Base-by-base conservation (phyloP, 2,888 invertebrate species). In the Dryadula phaetusa region DNA sequence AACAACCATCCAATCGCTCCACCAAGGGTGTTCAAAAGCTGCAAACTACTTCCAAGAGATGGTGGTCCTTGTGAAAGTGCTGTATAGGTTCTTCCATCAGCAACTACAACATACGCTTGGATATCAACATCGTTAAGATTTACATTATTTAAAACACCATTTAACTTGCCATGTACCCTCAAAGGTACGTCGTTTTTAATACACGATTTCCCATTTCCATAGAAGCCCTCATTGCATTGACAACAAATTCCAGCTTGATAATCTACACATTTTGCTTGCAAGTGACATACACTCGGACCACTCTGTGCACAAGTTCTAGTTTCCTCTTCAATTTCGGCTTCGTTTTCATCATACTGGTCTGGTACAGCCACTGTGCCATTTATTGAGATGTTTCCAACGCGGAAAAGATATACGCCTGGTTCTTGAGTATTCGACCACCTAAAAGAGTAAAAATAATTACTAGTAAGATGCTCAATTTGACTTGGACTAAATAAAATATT, bases 1-100 rank as follows among this genome's bases (percentile, higher is more conserved):
- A 99, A 99, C 0, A 99, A 90, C 97, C 99, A 99, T 8, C 98
- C 98, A 65, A 99, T 95, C 0, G 97, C 94, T 20, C 96, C 95
- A 0, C 98, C 98, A 28, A 99, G 89, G 4, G 97, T 95, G 76
- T 96, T 95, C 1, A 98, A 92, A n/a, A 97, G 93, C 83, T 98
- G 97, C 76, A 98, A 92, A 78, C 96, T 96, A 53, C 94, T 94
- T 3, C 98, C 98, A 37, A 98, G 91, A 16, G 94, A 90, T 4
- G 94, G 90, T 0, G 96, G 96, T 5, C 98, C 94, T 70, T 96
- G 95, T 16, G 98, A 97, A 44, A 99, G 93, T 0, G 99, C 99
- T 0, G 97, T 98, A 83, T 99, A 99, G 1, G 96, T 95, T 74
- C 98, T 93, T 0, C 97, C 97, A 78, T 98, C 98, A 20, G 94